Percentiles rank a stretch among this genome's conserved stretches.
These are phyloP conservation scores for Catamblyrhynchus diadema DNA, from an alignment of 2,797 vertebrate species.

Conservation along the genomic window DNA sequence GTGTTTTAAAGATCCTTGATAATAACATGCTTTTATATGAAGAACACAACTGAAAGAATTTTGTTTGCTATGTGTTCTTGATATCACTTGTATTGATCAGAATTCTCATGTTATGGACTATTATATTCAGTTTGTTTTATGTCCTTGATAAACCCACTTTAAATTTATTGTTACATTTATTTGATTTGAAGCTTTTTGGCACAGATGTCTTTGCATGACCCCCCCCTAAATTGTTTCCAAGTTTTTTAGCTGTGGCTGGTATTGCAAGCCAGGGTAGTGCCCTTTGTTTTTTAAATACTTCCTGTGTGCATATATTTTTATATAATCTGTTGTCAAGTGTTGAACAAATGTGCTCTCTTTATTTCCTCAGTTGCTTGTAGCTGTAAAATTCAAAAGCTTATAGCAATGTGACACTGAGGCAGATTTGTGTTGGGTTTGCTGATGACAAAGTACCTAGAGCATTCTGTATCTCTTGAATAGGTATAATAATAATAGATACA, in stretches of 20 bases:
- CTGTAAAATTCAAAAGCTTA: background rate
- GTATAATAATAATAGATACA: background rate
- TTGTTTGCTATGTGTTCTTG: background rate
- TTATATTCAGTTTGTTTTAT: background rate
- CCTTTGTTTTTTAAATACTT: background rate
- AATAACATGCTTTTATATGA: background rate
- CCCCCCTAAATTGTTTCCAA: background rate
- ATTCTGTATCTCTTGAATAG: background rate
- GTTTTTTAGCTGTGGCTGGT: background rate
- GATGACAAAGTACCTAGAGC: background rate
- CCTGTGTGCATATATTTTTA: background rate
- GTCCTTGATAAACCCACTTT: background rate
- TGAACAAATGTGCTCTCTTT: background rate
- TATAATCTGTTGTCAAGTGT: background rate
- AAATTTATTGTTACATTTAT: background rate
- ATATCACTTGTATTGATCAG: background rate
- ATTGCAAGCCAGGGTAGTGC: background rate
- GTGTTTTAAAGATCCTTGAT: background rate
- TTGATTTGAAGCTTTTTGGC: background rate
- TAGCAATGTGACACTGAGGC: background rate
- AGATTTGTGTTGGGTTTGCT: background rate
- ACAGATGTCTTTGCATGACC: background rate
- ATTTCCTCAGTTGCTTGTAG: background rate
- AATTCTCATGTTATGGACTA: background rate
- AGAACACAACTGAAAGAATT: background rate